phyloP scores from a whole-genome alignment of 2,888 invertebrate species.

The Gryllus longicercus region DNA sequence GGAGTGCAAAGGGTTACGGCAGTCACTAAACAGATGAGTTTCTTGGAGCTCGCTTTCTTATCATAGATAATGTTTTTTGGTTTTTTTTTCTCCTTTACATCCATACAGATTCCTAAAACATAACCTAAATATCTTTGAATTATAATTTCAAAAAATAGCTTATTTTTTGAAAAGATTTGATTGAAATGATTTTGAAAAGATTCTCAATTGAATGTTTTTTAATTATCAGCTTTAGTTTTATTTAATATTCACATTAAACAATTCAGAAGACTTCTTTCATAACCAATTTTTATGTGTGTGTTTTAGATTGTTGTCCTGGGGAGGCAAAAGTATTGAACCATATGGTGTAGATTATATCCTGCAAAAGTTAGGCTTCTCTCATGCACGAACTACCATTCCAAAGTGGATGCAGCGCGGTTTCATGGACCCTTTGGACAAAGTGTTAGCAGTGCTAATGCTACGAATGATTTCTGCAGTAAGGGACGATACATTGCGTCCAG shows the following conservation, averaged over 20 bases:
- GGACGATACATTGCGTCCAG: slow-evolving; percentile 41
- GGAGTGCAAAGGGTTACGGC: no score
- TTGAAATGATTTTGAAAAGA: no score
- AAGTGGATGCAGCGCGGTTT: slow-evolving; percentile 99
- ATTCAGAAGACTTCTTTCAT: no score
- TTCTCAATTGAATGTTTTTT: background rate
- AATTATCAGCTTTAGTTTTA: background rate
- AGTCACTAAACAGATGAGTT: no score
- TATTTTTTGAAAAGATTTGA: no score
- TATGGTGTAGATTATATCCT: slow-evolving; percentile 98
- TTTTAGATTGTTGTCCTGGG: slow-evolving; percentile 73
- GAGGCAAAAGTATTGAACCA: slow-evolving; percentile 94
- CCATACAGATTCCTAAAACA: no score
- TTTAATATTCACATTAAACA: background rate
- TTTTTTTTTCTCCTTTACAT: no score
- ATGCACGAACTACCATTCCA: slow-evolving; percentile 96
- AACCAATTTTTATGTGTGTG: slow-evolving; percentile 18
- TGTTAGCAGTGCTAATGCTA: slow-evolving; percentile 75
- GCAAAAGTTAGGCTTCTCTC: slow-evolving; percentile 94
- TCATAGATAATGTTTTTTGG: no score
- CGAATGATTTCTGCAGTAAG: slow-evolving; percentile 59
- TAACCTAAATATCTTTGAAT: no score
- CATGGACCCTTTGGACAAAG: slow-evolving; percentile 94
- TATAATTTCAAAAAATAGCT: no score
- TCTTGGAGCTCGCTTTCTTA: no score